Evolutionary conservation across 1,140 invertebrate genomes (phyloP).

Genomic region (Drosophila miranda): DNA sequence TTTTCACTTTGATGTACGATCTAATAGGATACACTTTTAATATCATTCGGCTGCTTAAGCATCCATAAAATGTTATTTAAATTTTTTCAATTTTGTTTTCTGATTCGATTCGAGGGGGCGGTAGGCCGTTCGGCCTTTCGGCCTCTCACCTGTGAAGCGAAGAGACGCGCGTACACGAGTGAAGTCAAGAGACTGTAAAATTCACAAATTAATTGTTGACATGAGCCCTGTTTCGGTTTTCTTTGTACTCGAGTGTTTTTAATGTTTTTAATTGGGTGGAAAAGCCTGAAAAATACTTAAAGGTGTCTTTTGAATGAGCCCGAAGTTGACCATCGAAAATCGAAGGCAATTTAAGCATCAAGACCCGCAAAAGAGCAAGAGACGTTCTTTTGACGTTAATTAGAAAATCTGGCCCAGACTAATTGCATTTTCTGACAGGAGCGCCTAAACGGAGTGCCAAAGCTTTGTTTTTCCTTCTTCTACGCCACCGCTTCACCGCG

Average conservation of each 20-base stretch:
- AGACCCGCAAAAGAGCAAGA: neutral
- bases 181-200: slow-evolving; percentile 52
- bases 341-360: neutral
- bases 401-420: slow-evolving; percentile 35
- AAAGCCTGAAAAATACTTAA: no score
- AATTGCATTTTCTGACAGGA: slow-evolving; percentile 21
- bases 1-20: slow-evolving; percentile 51
- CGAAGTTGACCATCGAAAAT: slow-evolving; percentile 37
- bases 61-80: slow-evolving; percentile 3
- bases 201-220: slow-evolving; percentile 57
- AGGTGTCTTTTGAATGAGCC: no score
- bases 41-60: slow-evolving; percentile 57
- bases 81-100: slow-evolving; percentile 17
- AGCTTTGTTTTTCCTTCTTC: slow-evolving; percentile 14
- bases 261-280: neutral
- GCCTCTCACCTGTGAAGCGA: neutral
- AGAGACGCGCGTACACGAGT: neutral
- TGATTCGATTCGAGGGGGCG: slow-evolving; percentile 15
- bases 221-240: slow-evolving; percentile 13
- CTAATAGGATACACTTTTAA: slow-evolving; percentile 51
- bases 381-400: slow-evolving; percentile 41
- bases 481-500: neutral
- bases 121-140: no score
- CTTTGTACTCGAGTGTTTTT: slow-evolving; percentile 29
- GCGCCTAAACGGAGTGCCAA: slow-evolving; percentile 8